Evolutionary conservation across 2,113 vertebrate species (phyloP), one percentile per base, ranked within the genome.

Genomic region (Pica pica): DNA sequence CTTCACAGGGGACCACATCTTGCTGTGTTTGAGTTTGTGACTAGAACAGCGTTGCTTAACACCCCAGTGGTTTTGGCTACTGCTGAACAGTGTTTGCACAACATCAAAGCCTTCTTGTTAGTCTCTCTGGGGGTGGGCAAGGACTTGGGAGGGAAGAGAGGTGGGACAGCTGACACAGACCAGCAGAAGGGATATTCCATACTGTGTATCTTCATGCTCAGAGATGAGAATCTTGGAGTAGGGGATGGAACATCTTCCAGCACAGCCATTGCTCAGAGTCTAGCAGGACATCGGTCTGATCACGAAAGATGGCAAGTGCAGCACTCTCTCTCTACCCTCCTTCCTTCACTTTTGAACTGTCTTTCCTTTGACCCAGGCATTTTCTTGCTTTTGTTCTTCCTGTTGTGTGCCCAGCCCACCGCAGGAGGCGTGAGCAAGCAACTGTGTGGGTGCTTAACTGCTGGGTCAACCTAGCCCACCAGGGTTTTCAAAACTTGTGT

Each of bases 301-400:
- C 15, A 14, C 2, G 21, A 57, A 11, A 56, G 31, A 21, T 5
- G 11, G 18, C 0, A 0, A 70, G 15, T 10, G 11, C 42, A 67
- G 70, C 46, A 31, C 35, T n/a, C 56, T 16, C 16, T 31, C 42
- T 42, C n/a, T 44, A 10, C 31, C 4, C 30, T 63, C 83, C 42
- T 60, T 68, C 63, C 64, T 78, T 90, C 64, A 56, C 11, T 74
- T 85, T 57, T 39, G 65, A 60, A 35, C 21, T 42, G 13, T 26
- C 49, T 76, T 75, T 65, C 52, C 41, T 27, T 39, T 65, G 21
- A 84, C 13, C 4, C 17, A 18, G 23, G 11, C 18, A 27, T 65
- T 78, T 81, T 57, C 42, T 82, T 57, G 37, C 46, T 60, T 79
- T 83, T 31, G 7, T n/a, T 76, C 49, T 42, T 64, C 31, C 49